Evolutionary conservation across 2,113 vertebrate genomes (phyloP).

Genomic region (Eurystomus gularis): DNA sequence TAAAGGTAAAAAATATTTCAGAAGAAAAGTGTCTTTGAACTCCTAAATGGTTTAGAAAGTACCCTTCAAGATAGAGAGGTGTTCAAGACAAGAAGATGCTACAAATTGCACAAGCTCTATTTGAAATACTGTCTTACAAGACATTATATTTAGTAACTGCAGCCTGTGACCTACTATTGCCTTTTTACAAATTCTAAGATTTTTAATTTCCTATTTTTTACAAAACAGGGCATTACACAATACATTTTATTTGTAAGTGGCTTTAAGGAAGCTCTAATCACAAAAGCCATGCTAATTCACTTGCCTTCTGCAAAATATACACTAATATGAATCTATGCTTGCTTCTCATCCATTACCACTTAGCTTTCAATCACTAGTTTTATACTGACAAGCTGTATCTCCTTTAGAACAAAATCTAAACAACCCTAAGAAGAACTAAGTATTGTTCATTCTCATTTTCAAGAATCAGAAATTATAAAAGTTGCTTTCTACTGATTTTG

Average conservation of each 20-base stretch:
- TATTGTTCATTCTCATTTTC: background rate
- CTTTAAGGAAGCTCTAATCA: constrained; percentile 17
- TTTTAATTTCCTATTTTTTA: background rate
- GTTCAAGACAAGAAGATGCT: background rate
- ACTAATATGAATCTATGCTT: background rate
- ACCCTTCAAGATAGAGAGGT: background rate
- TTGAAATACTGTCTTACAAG: background rate
- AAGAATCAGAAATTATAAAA: background rate
- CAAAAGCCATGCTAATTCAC: background rate
- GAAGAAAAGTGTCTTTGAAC: background rate
- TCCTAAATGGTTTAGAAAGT: background rate
- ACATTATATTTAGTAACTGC: background rate
- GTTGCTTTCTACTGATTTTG: constrained; percentile 29
- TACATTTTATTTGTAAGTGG: background rate
- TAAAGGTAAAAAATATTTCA: background rate
- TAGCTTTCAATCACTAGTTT: background rate
- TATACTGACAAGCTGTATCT: background rate
- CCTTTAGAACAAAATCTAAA: constrained; percentile 18
- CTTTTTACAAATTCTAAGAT: background rate
- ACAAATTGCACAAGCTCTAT: background rate
- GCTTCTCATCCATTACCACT: background rate
- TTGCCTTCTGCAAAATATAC: background rate
- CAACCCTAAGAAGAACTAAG: background rate
- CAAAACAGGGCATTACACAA: background rate
- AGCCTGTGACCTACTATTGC: background rate